Conservation (phyloP, 2,888 invertebrate genomes). For the Sceliomorpha sp. region DNA sequence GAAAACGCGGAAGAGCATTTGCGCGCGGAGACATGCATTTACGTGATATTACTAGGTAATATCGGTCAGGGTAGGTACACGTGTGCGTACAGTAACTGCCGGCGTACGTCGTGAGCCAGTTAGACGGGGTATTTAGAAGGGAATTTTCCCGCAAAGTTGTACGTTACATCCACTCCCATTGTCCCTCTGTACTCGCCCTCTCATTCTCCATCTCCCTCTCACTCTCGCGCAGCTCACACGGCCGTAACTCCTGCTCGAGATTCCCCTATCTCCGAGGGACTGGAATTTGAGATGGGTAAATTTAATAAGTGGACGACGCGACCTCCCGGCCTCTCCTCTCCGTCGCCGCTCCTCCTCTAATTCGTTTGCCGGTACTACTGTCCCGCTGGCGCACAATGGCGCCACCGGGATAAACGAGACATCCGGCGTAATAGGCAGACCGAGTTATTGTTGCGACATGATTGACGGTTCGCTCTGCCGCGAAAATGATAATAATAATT, state of each 20-base stretch:
- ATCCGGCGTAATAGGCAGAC: conserved; percentile 45
- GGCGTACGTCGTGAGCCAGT: conserved; percentile 73
- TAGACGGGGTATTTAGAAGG: conserved; percentile 77
- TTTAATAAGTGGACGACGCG: conserved; percentile 77
- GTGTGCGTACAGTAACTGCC: conserved; percentile 52
- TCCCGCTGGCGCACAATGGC: conserved; percentile 29
- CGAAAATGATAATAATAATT: conserved; percentile 37
- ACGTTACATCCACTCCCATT: conserved; percentile 71
- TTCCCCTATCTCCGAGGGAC: conserved; percentile 59
- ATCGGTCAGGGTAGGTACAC: conserved; percentile 63
- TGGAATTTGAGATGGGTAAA: conserved; percentile 76
- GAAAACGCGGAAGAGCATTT: conserved; percentile 51
- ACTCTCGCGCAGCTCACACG: conserved; percentile 46
- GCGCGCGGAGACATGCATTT: conserved; percentile 65
- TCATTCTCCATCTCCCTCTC: conserved; percentile 41
- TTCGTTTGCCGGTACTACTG: conserved; percentile 47
- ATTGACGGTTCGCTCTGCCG: conserved; percentile 38
- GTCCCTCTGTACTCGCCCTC: conserved; percentile 57
- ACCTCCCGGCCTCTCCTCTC: conserved; percentile 30
- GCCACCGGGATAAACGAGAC: conserved; percentile 46
- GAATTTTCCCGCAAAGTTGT: conserved; percentile 76
- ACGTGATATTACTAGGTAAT: conserved; percentile 72
- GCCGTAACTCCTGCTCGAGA: conserved; percentile 48
- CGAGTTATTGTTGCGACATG: conserved; percentile 51
- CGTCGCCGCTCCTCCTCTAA: conserved; percentile 46